Base-by-base conservation (phyloP, 2,888 invertebrate genomes). In the Anthoptus insignis region DNA sequence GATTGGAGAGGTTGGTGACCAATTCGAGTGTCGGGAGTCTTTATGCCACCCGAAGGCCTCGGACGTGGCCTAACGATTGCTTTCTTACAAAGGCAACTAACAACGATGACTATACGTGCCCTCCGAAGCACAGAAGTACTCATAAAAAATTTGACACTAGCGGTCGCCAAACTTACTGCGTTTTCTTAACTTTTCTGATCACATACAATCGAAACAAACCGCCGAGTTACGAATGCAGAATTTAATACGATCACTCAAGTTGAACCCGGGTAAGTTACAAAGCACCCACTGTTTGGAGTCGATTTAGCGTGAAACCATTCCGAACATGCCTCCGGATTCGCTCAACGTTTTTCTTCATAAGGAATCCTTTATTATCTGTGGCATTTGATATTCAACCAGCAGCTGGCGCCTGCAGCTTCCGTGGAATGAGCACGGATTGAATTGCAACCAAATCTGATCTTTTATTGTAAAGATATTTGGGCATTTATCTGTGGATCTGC, bases 381-480 rank as follows among this genome's bases (percentile, higher is more conserved):
- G 79, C 75, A 91, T 86, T 85, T 78, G 91, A 92, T 89, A 91
- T 85, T 78, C 69, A 70, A 65, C 64, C 78, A 80, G 84, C 92
- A 91, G 91, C 88, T 90, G 91, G 91, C 91, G 91, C 91, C 91
- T 83, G 79, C 77, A 79, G 91, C 91, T 92, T 90, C 91, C 89
- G 91, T 86, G 80, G 83, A 85, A 82, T 87, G 80, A 80, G 73
- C 78, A 80, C 83, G 73, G 81, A 84, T 85, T 84, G 78, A 75
- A 83, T 81, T 81, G 81, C 81, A 81, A 76, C 81, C 86, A 82
- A 89, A 91, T 84, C 69, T 70, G 89, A 91, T 89, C 85, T 90
- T 91, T 92, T 89, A 88, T 89, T 89, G 89, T 87, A 83, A 83
- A 81, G 84, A 89, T 86, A 86, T 88, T 86, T 77, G 78, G 76